Evolutionary conservation across 2,797 vertebrate genomes (phyloP), one percentile per base, ranked within the genome.

Genomic region (Hipposideros larvatus): DNA sequence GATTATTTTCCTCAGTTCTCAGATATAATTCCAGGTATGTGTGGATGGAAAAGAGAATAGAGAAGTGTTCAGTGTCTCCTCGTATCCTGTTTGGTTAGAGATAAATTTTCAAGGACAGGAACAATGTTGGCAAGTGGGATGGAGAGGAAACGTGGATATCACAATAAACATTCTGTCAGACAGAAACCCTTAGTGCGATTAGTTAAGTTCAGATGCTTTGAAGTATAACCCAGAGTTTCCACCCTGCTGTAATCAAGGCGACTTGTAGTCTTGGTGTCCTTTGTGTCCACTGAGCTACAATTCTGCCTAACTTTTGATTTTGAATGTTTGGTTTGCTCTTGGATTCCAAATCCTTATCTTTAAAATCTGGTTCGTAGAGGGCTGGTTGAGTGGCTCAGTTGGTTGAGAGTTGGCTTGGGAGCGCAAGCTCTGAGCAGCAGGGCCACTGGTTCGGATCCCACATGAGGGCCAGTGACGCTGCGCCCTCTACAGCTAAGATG

Each of bases 291-390:
- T 74, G 75, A 92, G 46, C 75, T 68, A 14, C 16, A 86, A 0
- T 74, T 94, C 68, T 0, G 2, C 11, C 77, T 82, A 48, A 14
- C 31, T 66, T 85, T 61, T 65, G 28, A 79, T 86, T 89, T 87
- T 71, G 53, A 74, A 51, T 65, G 9, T 96, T 95, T 73, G 46
- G 2, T 91, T 75, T 96, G 24, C 65, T 91, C 24, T 68, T 94
- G 18, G 10, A 70, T 65, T 85, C 87, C 13, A 86, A 66, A 55
- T 46, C 11, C 7, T 26, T 53, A 14, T 57, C 43, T 75, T 41
- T 78, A 80, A 71, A 43, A 53, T 53, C 51, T 80, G n/a, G 28
- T 63, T 93, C 48, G 26, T 37, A 37, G 37, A 37, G 37, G 37
- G 37, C 37, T 37, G 37, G 37, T 3, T 37, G 37, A 37, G 37